These are phyloP conservation scores for Poeciliopsis prolifica DNA, from an alignment of 2,113 vertebrate species.

Conservation along the genomic window DNA sequence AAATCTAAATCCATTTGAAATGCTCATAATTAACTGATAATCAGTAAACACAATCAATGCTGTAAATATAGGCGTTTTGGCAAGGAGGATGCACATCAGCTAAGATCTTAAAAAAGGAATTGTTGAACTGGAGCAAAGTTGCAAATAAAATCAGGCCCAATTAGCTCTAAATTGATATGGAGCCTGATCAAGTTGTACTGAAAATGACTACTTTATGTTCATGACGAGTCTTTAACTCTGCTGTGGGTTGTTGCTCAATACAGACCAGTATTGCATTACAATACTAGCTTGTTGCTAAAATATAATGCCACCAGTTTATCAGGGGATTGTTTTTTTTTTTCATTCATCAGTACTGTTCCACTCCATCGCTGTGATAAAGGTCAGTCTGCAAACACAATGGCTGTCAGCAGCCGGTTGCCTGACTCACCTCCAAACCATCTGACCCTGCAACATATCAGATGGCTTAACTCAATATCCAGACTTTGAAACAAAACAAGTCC, in stretches of 20 bases:
- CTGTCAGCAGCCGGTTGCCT: constrained; percentile 57
- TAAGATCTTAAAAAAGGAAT: too few relatives aligned
- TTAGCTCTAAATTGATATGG: background rate
- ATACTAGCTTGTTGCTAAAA: constrained; percentile 4
- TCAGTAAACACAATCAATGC: too few relatives aligned
- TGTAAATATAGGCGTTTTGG: too few relatives aligned
- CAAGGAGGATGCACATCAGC: too few relatives aligned
- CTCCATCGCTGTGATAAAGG: constrained; percentile 54
- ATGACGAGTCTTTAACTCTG: background rate
- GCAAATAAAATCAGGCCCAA: background rate
- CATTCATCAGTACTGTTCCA: constrained; percentile 30
- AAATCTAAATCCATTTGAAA: too few relatives aligned
- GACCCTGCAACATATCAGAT: constrained; percentile 42
- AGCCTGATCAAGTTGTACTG: background rate
- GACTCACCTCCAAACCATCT: constrained; percentile 56
- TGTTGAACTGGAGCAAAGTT: background rate
- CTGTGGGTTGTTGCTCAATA: background rate
- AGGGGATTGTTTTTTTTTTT: constrained; percentile 9
- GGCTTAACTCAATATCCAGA: constrained; percentile 32
- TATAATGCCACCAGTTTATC: constrained; percentile 32
- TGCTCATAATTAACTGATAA: too few relatives aligned
- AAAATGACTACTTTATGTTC: background rate
- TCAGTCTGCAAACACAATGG: constrained; percentile 62
- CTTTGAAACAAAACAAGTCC: constrained; percentile 33
- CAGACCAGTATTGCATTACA: too few relatives aligned